Evolutionary conservation across 2,113 vertebrate genomes (phyloP), one percentile per base, ranked within the genome.

Genomic region (Leptodactylus fuscus): DNA sequence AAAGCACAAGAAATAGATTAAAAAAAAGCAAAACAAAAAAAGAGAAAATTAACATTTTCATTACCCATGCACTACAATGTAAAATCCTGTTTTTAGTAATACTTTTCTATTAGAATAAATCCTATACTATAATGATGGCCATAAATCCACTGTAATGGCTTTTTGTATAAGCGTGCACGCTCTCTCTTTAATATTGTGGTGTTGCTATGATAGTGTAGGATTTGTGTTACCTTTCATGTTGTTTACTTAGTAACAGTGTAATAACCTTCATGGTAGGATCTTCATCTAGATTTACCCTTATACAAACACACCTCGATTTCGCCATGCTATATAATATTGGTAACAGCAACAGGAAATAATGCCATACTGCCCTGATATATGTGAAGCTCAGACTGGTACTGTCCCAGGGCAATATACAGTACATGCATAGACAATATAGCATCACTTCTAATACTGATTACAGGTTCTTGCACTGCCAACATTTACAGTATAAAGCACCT

Each of bases 191-290:
- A 36, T 34, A 34, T 34, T 34, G 62, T 36, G 34, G 8, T 32
- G 62, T 34, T 9, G 20, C 5, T 36, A 1, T 36, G 20, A 20
- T 67, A 20, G 16, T 67, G 62, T 36, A 34, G 62, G 16, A 34
- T 67, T 67, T 67, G 32, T 36, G 15, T 67, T 67, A 67, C 62
- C 62, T 67, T 67, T 67, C 32, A 34, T 67, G 62, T 67, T 67
- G 62, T 67, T 67, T 67, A 34, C 62, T 16, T 32, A 32, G 60
- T 65, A 65, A 65, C 12, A 29, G 16, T 65, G 32, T 60, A 27
- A 27, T 11, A 3, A 27, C 58, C n/a, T 65, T 67, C 62, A 34
- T 34, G 2, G 6, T 36, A 18, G 62, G 24, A 65, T 32, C 62
- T 11, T 67, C 32, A 36, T 34, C 62, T 34, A 20, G 62, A 34